Evolutionary conservation across 2,797 vertebrate genomes (phyloP).

Genomic region (Momotus momota): DNA sequence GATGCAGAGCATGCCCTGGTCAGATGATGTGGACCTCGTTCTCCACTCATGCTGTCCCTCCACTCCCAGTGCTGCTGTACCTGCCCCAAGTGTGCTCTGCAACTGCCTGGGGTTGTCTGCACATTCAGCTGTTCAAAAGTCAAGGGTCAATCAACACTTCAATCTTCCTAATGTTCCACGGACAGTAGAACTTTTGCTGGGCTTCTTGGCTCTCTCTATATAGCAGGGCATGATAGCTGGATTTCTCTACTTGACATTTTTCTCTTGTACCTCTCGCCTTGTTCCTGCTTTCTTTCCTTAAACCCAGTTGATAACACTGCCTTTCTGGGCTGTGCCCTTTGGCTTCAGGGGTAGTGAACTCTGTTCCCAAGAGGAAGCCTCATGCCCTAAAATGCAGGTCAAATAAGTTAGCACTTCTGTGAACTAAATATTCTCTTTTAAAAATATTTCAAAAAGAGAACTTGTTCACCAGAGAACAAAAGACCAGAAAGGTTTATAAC

Average conservation of each 20-base stretch:
- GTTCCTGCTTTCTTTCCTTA: neutral
- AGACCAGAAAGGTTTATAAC: constrained; percentile 10
- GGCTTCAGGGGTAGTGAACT: neutral
- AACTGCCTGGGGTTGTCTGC: neutral
- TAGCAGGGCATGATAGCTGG: neutral
- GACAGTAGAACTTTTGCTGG: neutral
- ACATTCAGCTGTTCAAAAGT: neutral
- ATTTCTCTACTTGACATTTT: neutral
- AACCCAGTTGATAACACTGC: neutral
- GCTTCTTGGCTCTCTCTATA: neutral
- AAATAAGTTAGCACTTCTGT: neutral
- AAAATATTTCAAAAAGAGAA: constrained; percentile 20
- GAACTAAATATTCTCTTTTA: neutral
- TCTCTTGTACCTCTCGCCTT: neutral
- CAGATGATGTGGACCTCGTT: neutral
- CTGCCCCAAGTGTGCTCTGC: neutral
- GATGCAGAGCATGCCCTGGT: neutral
- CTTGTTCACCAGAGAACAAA: constrained; percentile 9
- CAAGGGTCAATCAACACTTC: neutral
- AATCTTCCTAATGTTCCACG: neutral
- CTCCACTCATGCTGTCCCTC: neutral
- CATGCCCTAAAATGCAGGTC: neutral
- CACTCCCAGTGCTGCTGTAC: neutral
- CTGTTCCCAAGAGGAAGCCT: neutral
- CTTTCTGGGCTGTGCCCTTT: neutral